A percentile compares a stretch with the other conserved stretches of the same genome.
phyloP scores from a whole-genome alignment of 2,797 vertebrate species.

The Eidolon dupreanum region DNA sequence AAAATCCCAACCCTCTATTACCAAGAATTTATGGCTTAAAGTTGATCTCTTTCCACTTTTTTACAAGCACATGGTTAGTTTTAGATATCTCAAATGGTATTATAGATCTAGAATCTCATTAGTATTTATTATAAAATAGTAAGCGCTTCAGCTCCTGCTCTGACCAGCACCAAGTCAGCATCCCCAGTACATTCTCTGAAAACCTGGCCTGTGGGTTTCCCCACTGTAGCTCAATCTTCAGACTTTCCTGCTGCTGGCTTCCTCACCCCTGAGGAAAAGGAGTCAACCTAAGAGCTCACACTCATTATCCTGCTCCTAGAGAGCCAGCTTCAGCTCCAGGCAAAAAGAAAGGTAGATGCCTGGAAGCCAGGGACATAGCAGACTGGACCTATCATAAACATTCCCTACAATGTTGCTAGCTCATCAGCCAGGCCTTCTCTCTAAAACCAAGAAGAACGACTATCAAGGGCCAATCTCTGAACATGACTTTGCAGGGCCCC shows the following conservation, averaged over 20 bases:
- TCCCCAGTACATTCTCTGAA: slow-evolving; percentile 18
- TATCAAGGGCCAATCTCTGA: not conserved
- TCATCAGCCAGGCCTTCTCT: not conserved
- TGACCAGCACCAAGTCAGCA: slow-evolving; percentile 51
- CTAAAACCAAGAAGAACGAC: not conserved
- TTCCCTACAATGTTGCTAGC: not conserved
- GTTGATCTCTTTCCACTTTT: slow-evolving; percentile 88
- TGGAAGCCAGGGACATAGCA: not conserved
- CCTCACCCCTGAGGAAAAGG: slow-evolving; percentile 5
- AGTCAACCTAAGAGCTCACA: not conserved
- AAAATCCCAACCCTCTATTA: slow-evolving; percentile 79
- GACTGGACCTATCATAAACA: not conserved
- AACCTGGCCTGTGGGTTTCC: slow-evolving; percentile 41
- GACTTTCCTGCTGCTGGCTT: not conserved
- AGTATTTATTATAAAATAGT: slow-evolving; percentile 87
- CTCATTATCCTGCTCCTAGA: not conserved
- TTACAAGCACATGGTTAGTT: slow-evolving; percentile 88
- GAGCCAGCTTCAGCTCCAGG: not conserved
- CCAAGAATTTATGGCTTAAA: slow-evolving; percentile 88
- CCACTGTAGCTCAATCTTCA: not conserved
- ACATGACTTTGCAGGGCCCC: not conserved
- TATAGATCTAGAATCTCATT: slow-evolving; percentile 89
- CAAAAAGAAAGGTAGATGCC: not conserved
- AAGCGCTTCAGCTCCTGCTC: slow-evolving; percentile 76
- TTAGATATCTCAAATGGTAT: slow-evolving; percentile 88